Evolutionary conservation across 2,888 invertebrate species (phyloP).

Genomic region (Temnothorax ravouxi): DNA sequence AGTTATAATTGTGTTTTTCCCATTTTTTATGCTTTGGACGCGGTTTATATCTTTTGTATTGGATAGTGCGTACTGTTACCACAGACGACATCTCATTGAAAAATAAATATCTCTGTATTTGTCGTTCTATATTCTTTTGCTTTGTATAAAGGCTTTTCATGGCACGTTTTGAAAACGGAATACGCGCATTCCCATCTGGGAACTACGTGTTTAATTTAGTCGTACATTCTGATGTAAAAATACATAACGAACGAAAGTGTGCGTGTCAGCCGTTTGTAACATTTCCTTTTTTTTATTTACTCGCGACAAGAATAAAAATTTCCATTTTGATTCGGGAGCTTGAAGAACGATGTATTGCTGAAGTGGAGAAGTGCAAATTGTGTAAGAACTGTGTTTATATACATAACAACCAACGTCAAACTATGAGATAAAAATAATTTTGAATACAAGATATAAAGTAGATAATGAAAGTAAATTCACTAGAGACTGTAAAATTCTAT

Average conservation of each 20-base stretch:
- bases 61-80: not conserved
- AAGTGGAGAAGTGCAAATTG: conserved; percentile 29
- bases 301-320: conserved; percentile 38
- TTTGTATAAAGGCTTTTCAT: conserved; percentile 26
- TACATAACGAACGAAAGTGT: conserved; percentile 43
- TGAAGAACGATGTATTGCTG: conserved; percentile 7
- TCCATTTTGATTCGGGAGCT: conserved; percentile 37
- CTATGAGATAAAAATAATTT: conserved; percentile 31
- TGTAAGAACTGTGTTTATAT: conserved; percentile 34
- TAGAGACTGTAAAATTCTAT: not conserved
- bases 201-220: conserved; percentile 47
- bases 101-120: conserved; percentile 33
- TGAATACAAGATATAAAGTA: not conserved
- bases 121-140: conserved; percentile 11
- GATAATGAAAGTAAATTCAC: conserved; percentile 14
- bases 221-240: conserved; percentile 47
- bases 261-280: conserved; percentile 27
- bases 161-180: conserved; percentile 5
- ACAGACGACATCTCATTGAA: conserved; percentile 29
- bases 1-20: not conserved
- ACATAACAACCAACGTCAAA: conserved; percentile 9
- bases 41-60: conserved; percentile 5
- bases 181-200: not conserved
- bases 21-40: not conserved
- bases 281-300: conserved; percentile 34